phyloP scores from a whole-genome alignment of 2,888 invertebrate species.

The Zele albiditarsus region DNA sequence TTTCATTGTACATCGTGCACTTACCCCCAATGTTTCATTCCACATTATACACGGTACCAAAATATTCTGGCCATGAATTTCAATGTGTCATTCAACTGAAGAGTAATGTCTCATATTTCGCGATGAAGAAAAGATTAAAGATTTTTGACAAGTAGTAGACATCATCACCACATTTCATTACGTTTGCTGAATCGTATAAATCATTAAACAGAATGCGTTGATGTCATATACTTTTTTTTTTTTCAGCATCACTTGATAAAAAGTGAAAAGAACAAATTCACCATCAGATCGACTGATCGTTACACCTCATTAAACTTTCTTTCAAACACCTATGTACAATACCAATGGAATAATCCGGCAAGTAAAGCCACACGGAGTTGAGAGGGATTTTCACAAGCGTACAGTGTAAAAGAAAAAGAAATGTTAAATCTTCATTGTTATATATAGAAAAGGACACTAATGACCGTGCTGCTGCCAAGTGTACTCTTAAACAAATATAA shows the following conservation, averaged over 20 bases:
- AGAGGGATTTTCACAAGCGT: neutral
- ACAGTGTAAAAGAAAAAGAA: neutral
- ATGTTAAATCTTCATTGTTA: neutral
- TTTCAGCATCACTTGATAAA: too few species aligned
- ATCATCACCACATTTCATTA: too few species aligned
- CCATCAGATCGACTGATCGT: neutral
- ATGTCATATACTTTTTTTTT: too few species aligned
- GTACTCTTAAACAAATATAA: neutral
- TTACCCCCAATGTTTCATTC: neutral
- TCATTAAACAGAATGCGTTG: too few species aligned
- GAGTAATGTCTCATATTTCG: neutral
- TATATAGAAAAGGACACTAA: slow-evolving; percentile 6
- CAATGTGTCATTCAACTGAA: neutral
- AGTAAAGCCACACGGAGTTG: neutral
- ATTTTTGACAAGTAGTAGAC: too few species aligned
- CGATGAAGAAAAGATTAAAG: neutral
- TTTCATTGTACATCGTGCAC: neutral
- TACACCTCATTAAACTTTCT: neutral
- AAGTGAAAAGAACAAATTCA: neutral
- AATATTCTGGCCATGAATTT: neutral
- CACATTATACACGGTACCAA: neutral
- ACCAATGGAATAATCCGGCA: neutral
- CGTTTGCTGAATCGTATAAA: too few species aligned
- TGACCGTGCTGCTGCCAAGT: neutral
- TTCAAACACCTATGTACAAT: neutral